Percentiles rank a stretch among this genome's conserved stretches.
phyloP scores from a whole-genome alignment of 2,888 invertebrate genomes.

The Rotaria magnacalcarata region DNA sequence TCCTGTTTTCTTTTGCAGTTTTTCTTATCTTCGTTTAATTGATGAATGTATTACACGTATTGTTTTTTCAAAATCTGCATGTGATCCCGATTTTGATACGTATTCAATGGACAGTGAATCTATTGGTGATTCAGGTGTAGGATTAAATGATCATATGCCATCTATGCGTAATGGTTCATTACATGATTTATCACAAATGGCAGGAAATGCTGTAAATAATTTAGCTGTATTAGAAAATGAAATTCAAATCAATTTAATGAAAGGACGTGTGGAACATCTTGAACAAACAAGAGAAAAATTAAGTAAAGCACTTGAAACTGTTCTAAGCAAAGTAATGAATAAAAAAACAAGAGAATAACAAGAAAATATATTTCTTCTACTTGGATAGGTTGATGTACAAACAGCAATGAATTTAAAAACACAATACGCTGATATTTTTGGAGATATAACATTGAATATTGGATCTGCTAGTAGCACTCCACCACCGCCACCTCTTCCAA shows the following conservation, averaged over 20 bases:
- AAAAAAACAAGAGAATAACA: too few relatives aligned
- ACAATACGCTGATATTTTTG: constrained; percentile 11
- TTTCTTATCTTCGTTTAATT: constrained; percentile 1
- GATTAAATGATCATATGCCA: background rate
- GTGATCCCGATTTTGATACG: constrained; percentile 32
- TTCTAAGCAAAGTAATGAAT: background rate
- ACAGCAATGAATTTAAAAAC: background rate
- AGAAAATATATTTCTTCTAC: too few relatives aligned
- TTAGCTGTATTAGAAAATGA: constrained; percentile 22
- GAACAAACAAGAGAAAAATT: constrained; percentile 28
- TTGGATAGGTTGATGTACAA: background rate
- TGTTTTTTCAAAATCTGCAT: constrained; percentile 22
- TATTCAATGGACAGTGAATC: constrained; percentile 9
- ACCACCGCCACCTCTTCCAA: background rate
- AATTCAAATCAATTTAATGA: background rate
- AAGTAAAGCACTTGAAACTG: background rate
- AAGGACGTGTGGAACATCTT: constrained; percentile 32
- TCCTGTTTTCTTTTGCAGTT: background rate
- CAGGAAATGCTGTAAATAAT: background rate
- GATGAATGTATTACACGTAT: constrained; percentile 34
- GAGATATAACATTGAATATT: background rate
- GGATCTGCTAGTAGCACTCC: background rate
- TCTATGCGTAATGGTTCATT: background rate
- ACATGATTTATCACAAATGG: constrained; percentile 23
- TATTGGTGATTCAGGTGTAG: background rate